These are phyloP conservation scores for Corythoichthys intestinalis DNA, from an alignment of 2,113 vertebrate species.

Conservation along the genomic window DNA sequence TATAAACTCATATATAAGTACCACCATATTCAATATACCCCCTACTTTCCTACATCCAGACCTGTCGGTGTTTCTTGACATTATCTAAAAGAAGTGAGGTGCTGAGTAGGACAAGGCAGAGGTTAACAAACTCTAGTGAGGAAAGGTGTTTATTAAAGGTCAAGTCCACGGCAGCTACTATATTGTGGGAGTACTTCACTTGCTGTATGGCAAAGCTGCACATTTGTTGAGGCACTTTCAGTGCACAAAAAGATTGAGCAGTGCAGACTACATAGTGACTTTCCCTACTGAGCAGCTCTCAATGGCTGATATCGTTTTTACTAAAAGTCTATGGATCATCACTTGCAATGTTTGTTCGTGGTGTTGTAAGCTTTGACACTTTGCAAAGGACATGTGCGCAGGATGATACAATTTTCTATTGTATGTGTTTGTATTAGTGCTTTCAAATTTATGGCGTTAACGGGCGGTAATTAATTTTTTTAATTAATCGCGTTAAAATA, in stretches of 20 bases:
- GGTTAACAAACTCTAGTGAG: slow-evolving; percentile 18
- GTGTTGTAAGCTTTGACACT: neutral
- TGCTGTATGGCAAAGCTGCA: neutral
- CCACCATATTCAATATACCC: slow-evolving; percentile 21
- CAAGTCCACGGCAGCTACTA: slow-evolving; percentile 6
- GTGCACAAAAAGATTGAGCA: neutral
- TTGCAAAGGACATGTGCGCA: neutral
- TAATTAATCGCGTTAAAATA: too few relatives aligned
- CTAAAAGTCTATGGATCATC: neutral
- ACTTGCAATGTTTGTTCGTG: neutral
- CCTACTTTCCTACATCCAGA: slow-evolving; percentile 20
- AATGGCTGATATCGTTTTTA: neutral
- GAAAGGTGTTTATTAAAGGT: slow-evolving; percentile 36
- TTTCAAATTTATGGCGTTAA: too few relatives aligned
- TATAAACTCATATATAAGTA: too few relatives aligned
- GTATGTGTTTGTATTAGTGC: neutral
- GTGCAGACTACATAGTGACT: neutral
- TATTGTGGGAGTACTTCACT: neutral
- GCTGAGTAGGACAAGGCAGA: neutral
- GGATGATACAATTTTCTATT: neutral
- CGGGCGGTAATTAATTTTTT: too few relatives aligned
- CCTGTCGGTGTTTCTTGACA: slow-evolving; percentile 42
- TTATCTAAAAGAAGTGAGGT: slow-evolving; percentile 36
- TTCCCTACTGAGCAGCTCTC: too few relatives aligned
- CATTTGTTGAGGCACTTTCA: neutral